A percentile compares a stretch with the other conserved stretches of the same genome.
phyloP scores from a whole-genome alignment of 2,888 invertebrate genomes.

The Tetheella fluctuosa region DNA sequence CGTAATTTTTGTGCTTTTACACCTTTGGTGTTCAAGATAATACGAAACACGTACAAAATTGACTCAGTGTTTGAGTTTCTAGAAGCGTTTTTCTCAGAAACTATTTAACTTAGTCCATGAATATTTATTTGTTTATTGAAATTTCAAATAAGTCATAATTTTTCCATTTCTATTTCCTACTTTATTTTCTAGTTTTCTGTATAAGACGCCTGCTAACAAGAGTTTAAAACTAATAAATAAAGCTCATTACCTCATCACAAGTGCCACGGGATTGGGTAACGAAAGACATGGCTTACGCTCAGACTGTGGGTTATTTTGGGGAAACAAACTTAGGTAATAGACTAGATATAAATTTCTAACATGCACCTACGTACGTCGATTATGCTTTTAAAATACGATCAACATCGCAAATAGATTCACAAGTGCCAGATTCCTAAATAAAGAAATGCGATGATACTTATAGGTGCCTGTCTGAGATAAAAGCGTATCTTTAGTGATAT shows the following conservation, averaged over 20 bases:
- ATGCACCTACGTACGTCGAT: conserved; percentile 7
- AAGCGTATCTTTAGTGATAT: not conserved
- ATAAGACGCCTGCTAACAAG: conserved; percentile 24
- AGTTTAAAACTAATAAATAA: conserved; percentile 36
- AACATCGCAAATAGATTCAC: conserved; percentile 10
- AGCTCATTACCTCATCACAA: conserved; percentile 43
- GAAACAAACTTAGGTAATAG: conserved; percentile 32
- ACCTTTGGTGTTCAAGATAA: too few species aligned
- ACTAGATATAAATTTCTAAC: conserved; percentile 19
- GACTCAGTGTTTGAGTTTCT: too few species aligned
- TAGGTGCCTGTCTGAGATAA: too few species aligned
- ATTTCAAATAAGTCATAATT: too few species aligned
- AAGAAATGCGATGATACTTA: too few species aligned
- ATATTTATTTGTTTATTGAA: too few species aligned
- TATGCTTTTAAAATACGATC: conserved; percentile 13
- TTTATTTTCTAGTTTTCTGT: not conserved
- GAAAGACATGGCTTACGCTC: conserved; percentile 45
- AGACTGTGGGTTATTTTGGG: conserved; percentile 45
- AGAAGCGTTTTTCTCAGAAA: too few species aligned
- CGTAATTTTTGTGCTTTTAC: too few species aligned
- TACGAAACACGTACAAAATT: too few species aligned
- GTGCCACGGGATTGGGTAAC: conserved; percentile 39
- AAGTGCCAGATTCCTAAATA: conserved; percentile 9
- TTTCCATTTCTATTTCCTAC: not conserved
- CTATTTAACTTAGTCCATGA: too few species aligned